A percentile compares a stretch with the other conserved stretches of the same genome.
Conservation (phyloP, 2,888 invertebrate genomes). For the Balanococcus diminutus region DNA sequence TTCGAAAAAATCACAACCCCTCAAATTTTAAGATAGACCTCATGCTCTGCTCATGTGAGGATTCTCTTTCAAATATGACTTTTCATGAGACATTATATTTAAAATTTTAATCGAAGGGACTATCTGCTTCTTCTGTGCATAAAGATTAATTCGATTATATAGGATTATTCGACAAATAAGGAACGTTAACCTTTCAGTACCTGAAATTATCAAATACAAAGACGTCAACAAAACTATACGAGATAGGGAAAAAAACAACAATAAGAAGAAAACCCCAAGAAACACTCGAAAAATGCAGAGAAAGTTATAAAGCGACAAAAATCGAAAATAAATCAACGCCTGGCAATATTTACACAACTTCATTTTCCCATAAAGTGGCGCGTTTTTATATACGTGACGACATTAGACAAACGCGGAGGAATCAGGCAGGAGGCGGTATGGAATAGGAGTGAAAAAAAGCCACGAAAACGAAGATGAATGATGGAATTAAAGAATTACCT, state of each 20-base stretch:
- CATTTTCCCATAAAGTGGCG: constrained; percentile 53
- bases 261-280: too few relatives aligned
- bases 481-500: constrained; percentile 55
- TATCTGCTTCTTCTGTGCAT: too few relatives aligned
- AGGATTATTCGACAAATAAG: background rate
- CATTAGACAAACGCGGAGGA: constrained; percentile 28
- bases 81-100: too few relatives aligned
- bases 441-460: background rate
- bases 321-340: constrained; percentile 47
- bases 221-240: background rate
- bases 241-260: background rate
- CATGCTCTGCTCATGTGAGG: too few relatives aligned
- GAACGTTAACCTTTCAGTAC: background rate
- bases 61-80: too few relatives aligned
- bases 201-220: background rate
- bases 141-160: too few relatives aligned
- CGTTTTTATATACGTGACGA: constrained; percentile 45
- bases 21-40: too few relatives aligned
- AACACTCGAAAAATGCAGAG: background rate
- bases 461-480: constrained; percentile 53
- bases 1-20: too few relatives aligned
- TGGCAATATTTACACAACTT: constrained; percentile 52
- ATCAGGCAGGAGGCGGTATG: background rate
- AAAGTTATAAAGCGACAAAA: constrained; percentile 32
- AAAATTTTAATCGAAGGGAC: too few relatives aligned